Evolutionary conservation across 1,140 invertebrate species (phyloP).

Genomic region (Leptestheria dahalacensis): DNA sequence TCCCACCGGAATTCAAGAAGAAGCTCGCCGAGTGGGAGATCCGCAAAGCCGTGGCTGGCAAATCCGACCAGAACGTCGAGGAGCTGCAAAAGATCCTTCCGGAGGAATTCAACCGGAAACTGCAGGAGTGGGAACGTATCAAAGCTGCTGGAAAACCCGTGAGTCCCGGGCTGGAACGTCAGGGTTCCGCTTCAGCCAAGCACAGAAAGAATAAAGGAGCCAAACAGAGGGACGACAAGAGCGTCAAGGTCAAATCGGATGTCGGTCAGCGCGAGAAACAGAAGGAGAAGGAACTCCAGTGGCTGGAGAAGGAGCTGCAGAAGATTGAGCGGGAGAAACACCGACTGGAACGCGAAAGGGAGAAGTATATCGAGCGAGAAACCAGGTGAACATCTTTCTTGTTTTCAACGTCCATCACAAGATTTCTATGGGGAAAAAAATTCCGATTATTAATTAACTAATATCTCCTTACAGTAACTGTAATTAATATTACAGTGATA

Average conservation of each 20-base stretch:
- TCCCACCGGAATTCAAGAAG: slow-evolving; percentile 42
- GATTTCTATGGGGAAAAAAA: no score
- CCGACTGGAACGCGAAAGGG: slow-evolving; percentile 40
- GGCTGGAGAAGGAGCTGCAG: slow-evolving; percentile 40
- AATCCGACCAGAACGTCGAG: slow-evolving; percentile 25
- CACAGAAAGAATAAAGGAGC: slow-evolving; percentile 16
- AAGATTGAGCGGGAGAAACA: slow-evolving; percentile 45
- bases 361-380: slow-evolving; percentile 43
- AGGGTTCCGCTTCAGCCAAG: slow-evolving; percentile 18
- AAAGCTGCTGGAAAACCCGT: slow-evolving; percentile 16
- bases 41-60: slow-evolving; percentile 22
- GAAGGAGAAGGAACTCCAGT: slow-evolving; percentile 37
- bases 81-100: slow-evolving; percentile 31
- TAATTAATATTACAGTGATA: no score
- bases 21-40: slow-evolving; percentile 71
- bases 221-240: slow-evolving; percentile 16
- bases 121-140: slow-evolving; percentile 34
- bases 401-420: background rate
- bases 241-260: slow-evolving; percentile 16
- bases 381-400: slow-evolving; percentile 30
- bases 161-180: slow-evolving; percentile 21
- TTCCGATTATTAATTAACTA: no score
- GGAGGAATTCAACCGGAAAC: slow-evolving; percentile 33
- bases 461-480: no score
- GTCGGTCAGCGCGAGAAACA: slow-evolving; percentile 20